Percentiles rank a stretch among this genome's conserved stretches.
Evolutionary conservation across 2,113 vertebrate genomes (phyloP).

Genomic region (Cygnus buccinator): DNA sequence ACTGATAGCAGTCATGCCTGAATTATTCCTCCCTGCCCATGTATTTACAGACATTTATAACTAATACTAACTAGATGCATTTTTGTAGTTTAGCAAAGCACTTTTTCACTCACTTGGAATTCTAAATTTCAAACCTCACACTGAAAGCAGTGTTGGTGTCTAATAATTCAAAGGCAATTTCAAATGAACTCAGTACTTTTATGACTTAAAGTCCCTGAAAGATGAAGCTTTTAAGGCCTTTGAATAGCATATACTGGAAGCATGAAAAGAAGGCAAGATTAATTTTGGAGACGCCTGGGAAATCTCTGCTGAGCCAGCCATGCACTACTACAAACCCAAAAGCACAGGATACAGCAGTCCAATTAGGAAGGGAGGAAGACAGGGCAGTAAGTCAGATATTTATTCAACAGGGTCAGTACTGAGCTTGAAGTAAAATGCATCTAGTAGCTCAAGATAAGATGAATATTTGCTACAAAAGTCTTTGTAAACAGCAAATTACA

Average conservation of each 20-base stretch:
- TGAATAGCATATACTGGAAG: background rate
- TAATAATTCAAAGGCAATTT: background rate
- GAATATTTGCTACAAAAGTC: background rate
- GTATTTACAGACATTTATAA: background rate
- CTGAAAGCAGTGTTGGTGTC: background rate
- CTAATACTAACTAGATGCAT: background rate
- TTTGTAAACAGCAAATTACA: background rate
- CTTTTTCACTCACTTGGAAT: background rate
- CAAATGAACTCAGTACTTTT: background rate
- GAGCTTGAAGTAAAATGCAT: background rate
- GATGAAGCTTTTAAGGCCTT: background rate
- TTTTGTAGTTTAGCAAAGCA: background rate
- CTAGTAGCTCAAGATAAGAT: background rate
- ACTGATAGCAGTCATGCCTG: background rate
- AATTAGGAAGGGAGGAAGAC: background rate
- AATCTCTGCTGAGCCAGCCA: background rate
- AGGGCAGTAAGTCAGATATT: background rate
- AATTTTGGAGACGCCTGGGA: background rate
- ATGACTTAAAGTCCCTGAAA: background rate
- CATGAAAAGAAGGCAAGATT: background rate
- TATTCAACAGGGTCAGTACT: background rate
- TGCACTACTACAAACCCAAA: background rate
- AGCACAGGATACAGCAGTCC: background rate
- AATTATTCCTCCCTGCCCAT: background rate
- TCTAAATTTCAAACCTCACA: background rate